These are phyloP conservation scores for Epistrophe eligans DNA, from an alignment of 2,888 invertebrate species.

Conservation along the genomic window DNA sequence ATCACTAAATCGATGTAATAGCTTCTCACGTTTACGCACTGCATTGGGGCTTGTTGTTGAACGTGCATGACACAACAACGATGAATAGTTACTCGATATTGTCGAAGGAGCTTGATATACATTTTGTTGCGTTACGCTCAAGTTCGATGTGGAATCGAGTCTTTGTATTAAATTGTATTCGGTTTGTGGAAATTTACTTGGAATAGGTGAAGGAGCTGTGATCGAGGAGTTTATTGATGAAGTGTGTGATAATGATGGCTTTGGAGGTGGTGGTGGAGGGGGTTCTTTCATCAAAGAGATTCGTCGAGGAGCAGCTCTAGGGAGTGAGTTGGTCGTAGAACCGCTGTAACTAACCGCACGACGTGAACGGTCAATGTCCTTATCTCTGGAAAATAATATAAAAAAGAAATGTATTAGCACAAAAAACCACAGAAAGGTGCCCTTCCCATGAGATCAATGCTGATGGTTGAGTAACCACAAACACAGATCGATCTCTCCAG, in stretches of 20 bases:
- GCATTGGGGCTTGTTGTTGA: constrained; percentile 82
- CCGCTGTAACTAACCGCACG: constrained; percentile 83
- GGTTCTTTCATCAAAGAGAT: constrained; percentile 83
- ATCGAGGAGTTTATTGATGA: constrained; percentile 79
- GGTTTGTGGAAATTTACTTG: constrained; percentile 82
- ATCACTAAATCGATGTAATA: constrained; percentile 83
- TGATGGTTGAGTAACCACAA: constrained; percentile 53
- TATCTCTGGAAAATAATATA: constrained; percentile 81
- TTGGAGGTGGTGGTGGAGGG: constrained; percentile 82
- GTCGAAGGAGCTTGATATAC: constrained; percentile 80
- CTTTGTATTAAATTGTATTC: constrained; percentile 83
- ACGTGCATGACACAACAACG: constrained; percentile 81
- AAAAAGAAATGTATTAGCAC: constrained; percentile 16
- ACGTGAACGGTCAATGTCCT: constrained; percentile 82
- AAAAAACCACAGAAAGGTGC: constrained; percentile 53
- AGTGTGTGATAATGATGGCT: constrained; percentile 79
- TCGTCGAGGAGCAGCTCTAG: constrained; percentile 82
- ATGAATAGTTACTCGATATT: constrained; percentile 79
- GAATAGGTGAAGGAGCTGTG: constrained; percentile 79
- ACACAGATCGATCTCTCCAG: not conserved
- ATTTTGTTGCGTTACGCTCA: constrained; percentile 81
- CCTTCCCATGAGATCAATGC: constrained; percentile 52
- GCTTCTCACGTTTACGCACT: constrained; percentile 83
- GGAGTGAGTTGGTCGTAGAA: constrained; percentile 79
- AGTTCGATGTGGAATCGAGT: constrained; percentile 80